Evolutionary conservation across 2,888 invertebrate species (phyloP), one percentile per base, ranked within the genome.

Genomic region (Pardosa pseudoannulata): DNA sequence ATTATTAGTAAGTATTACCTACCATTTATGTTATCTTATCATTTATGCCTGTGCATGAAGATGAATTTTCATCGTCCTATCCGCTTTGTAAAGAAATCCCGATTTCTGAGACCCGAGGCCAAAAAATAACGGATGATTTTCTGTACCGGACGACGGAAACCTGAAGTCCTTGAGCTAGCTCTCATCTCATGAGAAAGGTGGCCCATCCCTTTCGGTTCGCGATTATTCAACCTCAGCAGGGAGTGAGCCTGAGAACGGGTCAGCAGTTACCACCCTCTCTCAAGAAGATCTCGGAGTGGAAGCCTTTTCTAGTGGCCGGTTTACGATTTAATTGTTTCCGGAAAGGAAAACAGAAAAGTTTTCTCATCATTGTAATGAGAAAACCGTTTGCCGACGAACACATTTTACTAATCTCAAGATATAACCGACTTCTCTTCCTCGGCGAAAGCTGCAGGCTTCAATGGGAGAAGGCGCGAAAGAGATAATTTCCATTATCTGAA

Each of bases 171-270:
- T 56, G 56, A 56, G 56, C 56, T 16, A 3, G 23, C 56, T 56
- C 3, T 2, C 2, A 56, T 16, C 56, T 23, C 56, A 56, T 56
- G 56, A 11, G 56, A 56, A 56, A 46, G 19, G 23, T 3, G 56
- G 56, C 56, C 56, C 56, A 56, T 56, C 56, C 56, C 56, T 56
- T 56, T 2, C 5, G 56, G 23, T 56, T 6, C 23, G 23, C 23
- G 56, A 56, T 56, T 56, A 56, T 56, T 23, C 23, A 23, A 23
- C 56, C 56, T 23, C 56, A 11, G 56, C 56, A 5, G 56, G 56
- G 56, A 23, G 56, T 56, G 23, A 23, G 56, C 56, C 19, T 56
- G 56, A 56, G 56, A 56, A 56, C 56, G 16, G 56, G 56, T 56
- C 56, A 56, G 23, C 56, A 56, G 13, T 23, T 56, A 6, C 19